phyloP scores from a whole-genome alignment of 35 echinoderm and acorn worm species.

The Lytechinus variegatus region DNA sequence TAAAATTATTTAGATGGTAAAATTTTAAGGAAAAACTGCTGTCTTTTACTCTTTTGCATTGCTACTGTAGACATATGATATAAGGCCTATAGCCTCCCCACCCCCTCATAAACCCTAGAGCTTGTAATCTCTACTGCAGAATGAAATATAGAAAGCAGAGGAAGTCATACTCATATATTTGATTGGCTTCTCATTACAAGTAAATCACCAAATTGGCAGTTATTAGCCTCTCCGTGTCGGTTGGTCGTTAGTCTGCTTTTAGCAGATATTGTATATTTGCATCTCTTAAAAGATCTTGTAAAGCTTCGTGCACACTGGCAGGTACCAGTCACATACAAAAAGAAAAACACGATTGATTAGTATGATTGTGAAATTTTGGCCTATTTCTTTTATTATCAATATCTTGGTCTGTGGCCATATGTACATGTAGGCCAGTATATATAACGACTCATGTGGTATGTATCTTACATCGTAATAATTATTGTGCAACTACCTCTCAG shows the following conservation, averaged over 20 bases:
- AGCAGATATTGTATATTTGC: background rate
- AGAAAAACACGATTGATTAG: background rate
- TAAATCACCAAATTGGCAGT: background rate
- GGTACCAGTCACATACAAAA: background rate
- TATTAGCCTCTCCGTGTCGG: constrained; percentile 22
- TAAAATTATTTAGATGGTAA: too few relatives aligned
- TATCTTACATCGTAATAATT: background rate
- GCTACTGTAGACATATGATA: background rate
- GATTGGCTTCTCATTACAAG: constrained; percentile 32
- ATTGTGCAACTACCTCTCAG: background rate
- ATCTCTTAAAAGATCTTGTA: background rate
- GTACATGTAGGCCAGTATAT: background rate
- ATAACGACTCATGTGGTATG: background rate
- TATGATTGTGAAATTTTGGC: background rate
- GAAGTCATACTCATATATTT: constrained; percentile 11
- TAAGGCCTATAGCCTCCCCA: too few relatives aligned
- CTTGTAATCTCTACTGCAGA: background rate
- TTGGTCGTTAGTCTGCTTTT: background rate
- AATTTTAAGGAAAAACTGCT: too few relatives aligned
- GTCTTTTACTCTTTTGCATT: background rate
- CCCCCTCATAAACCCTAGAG: background rate
- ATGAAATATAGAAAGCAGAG: background rate
- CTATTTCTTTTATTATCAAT: background rate
- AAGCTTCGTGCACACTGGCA: background rate
- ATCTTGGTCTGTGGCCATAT: background rate